Conservation (phyloP, 1,140 invertebrate genomes). For the Calosoma granatense region DNA sequence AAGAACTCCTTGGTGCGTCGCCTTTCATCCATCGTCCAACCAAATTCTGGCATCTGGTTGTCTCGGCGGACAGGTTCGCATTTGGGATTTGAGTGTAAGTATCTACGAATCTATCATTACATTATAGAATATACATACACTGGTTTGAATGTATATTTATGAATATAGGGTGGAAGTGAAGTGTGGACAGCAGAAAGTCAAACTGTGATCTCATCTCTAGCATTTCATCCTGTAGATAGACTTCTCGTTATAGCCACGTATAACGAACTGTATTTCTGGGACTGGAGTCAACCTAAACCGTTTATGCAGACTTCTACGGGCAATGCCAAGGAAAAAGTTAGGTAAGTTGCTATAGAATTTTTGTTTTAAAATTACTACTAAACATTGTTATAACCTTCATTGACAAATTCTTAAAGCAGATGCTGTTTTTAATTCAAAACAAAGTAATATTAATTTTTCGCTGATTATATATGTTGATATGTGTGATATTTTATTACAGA, state of each 20-base stretch:
- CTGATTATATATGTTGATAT: constrained; percentile 18
- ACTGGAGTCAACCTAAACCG: constrained; percentile 71
- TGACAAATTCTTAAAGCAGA: constrained; percentile 11
- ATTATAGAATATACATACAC: constrained; percentile 4
- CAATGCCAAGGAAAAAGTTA: constrained; percentile 66
- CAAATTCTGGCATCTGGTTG: constrained; percentile 82
- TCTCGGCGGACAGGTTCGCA: constrained; percentile 78
- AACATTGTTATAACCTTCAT: too few relatives aligned
- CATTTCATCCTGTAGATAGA: constrained; percentile 76
- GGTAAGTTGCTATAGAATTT: constrained; percentile 43
- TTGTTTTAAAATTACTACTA: too few relatives aligned
- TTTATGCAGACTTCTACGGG: constrained; percentile 60
- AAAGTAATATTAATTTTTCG: constrained; percentile 13
- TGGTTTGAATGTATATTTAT: constrained; percentile 2
- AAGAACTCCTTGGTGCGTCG: constrained; percentile 84
- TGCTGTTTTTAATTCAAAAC: constrained; percentile 7
- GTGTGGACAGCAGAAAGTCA: constrained; percentile 62
- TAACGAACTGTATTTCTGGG: constrained; percentile 84
- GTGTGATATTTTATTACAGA: too few relatives aligned
- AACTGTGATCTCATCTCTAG: constrained; percentile 72
- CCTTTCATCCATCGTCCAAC: constrained; percentile 78
- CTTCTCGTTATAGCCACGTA: constrained; percentile 75
- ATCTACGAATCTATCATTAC: not conserved
- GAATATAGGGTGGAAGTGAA: constrained; percentile 68
- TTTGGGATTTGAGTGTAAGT: constrained; percentile 83